phyloP scores from a whole-genome alignment of 2,113 vertebrate species.

The Helogale parvula region DNA sequence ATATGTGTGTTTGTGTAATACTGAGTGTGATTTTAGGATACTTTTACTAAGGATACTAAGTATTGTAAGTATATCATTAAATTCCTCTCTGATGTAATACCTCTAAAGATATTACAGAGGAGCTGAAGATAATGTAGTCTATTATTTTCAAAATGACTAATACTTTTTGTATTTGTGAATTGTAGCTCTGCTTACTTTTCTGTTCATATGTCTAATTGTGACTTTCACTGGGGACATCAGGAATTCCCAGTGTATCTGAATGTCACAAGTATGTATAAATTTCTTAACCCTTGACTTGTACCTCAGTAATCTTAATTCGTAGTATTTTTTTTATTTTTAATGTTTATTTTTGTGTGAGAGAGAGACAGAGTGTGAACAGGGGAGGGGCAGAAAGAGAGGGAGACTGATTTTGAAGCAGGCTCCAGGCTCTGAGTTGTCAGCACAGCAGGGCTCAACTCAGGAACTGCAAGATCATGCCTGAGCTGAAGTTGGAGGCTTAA shows the following conservation, averaged over 20 bases:
- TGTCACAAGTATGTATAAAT: slow-evolving; percentile 20
- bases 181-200: background rate
- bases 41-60: slow-evolving; percentile 11
- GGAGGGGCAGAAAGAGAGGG: too few relatives aligned
- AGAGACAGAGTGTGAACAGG: too few relatives aligned
- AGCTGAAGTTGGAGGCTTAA: too few relatives aligned
- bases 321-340: background rate
- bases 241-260: background rate
- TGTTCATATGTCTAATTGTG: background rate
- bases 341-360: background rate
- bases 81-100: slow-evolving; percentile 38
- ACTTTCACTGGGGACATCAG: background rate
- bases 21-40: slow-evolving; percentile 7
- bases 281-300: background rate
- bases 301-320: background rate
- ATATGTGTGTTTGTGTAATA: slow-evolving; percentile 42
- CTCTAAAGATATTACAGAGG: background rate
- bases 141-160: slow-evolving; percentile 13
- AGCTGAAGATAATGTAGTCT: background rate
- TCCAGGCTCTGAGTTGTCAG: too few relatives aligned
- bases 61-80: slow-evolving; percentile 21
- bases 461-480: too few relatives aligned
- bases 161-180: slow-evolving; percentile 20
- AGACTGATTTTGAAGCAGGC: too few relatives aligned
- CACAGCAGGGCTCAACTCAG: too few relatives aligned